Percentiles rank a stretch among this genome's conserved stretches.
Conservation (phyloP, 2,888 invertebrate species). For the Belgica antarctica region DNA sequence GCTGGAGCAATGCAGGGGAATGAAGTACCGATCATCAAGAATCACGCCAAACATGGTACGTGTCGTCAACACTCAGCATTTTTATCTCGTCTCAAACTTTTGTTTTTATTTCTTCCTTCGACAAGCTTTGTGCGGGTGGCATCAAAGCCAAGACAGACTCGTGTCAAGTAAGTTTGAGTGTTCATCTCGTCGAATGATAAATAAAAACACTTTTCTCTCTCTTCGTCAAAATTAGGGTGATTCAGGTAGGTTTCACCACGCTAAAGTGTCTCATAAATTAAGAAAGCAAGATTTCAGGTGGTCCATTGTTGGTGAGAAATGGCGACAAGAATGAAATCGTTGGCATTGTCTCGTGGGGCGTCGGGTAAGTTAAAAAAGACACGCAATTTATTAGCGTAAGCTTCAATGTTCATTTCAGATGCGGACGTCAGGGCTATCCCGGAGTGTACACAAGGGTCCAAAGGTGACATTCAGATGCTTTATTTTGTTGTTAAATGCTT, state of each 20-base stretch:
- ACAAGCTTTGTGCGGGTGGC: conserved; percentile 66
- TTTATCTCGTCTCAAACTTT: not conserved
- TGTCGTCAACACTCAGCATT: not conserved
- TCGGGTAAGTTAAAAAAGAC: conserved; percentile 57
- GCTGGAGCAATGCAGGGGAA: conserved; percentile 72
- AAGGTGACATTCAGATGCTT: conserved; percentile 55
- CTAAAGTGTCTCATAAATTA: not conserved
- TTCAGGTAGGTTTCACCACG: not conserved
- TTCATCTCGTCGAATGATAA: not conserved
- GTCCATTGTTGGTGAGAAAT: conserved; percentile 72
- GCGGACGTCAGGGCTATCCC: conserved; percentile 57
- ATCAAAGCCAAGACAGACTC: conserved; percentile 72
- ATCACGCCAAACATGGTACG: conserved; percentile 76
- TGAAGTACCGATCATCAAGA: conserved; percentile 79
- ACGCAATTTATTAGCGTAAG: not conserved
- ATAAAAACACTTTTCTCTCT: not conserved
- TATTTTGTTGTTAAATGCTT: not conserved
- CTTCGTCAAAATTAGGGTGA: conserved; percentile 12
- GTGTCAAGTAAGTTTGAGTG: conserved; percentile 64
- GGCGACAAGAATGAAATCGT: conserved; percentile 77
- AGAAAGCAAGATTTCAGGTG: conserved; percentile 61
- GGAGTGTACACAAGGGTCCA: conserved; percentile 58
- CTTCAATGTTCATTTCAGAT: conserved; percentile 47
- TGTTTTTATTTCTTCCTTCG: not conserved
- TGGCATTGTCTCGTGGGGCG: conserved; percentile 81